Evolutionary conservation across 2,113 vertebrate species (phyloP), one percentile per base, ranked within the genome.

Genomic region (Pontoporia blainvillei): DNA sequence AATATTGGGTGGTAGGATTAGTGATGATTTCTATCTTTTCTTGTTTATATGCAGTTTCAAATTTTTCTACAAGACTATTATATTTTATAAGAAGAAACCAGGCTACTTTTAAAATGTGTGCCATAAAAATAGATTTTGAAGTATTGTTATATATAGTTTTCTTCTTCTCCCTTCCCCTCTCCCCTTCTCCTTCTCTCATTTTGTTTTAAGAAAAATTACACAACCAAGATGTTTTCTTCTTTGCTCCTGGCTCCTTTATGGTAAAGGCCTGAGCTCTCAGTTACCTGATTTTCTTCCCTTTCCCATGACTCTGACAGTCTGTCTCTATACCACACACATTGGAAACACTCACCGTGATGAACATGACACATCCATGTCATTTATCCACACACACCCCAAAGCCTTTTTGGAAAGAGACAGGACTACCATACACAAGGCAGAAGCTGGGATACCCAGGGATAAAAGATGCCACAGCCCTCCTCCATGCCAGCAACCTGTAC

Each of bases 21-120:
- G 12, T 36, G 41, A 36, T 34, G 52, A 31, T n/a, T 96, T 90
- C 54, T 2, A 17, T 3, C 11, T 92, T 75, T 82, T 71, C 57
- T 64, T 20, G 0, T n/a, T 92, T 67, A 78, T 9, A 90, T 8
- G 14, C 3, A 14, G n/a, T 64, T 81, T 83, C 27, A 64, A 59
- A 7, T 4, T 90, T 86, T 83, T 59, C 66, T 83, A 44, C 2
- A 59, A 82, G 61, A 67, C 18, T 44, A 67, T 27, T 59, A 34
- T 36, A 57, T 71, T 82, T 10, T 69, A 67, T 41, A 86, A 82
- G 57, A 86, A 93, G 87, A 64, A 76, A 13, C 11, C 61, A 90
- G 34, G 44, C 20, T 59, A 34, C 25, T 90, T 52, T 23, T 57
- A 82, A 87, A 72, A 29, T 31, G 0, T 94, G 14, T 27, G 10